phyloP scores from a whole-genome alignment of 2,888 invertebrate species.

The Acholoe squamosa region DNA sequence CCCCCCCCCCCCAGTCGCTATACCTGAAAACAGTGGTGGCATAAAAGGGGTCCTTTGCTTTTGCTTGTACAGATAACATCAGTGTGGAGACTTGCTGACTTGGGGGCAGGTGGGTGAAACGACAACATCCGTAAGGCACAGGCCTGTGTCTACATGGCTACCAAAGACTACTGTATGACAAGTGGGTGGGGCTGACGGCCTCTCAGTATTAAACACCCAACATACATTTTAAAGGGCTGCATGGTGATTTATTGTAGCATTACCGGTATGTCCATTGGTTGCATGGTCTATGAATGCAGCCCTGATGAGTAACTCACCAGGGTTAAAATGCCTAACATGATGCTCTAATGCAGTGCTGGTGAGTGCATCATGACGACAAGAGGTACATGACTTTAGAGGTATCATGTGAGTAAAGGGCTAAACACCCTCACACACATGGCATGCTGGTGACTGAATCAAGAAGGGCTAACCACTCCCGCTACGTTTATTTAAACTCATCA shows the following conservation, averaged over 20 bases:
- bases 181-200: constrained; percentile 11
- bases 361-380: too few relatives aligned
- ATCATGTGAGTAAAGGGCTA: too few relatives aligned
- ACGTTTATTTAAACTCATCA: constrained; percentile 49
- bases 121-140: neutral
- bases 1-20: too few relatives aligned
- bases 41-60: neutral
- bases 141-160: neutral
- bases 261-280: too few relatives aligned
- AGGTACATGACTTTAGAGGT: too few relatives aligned
- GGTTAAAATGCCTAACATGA: too few relatives aligned
- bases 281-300: too few relatives aligned
- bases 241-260: too few relatives aligned
- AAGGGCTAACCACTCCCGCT: neutral
- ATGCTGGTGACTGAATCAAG: too few relatives aligned
- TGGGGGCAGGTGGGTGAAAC: constrained; percentile 6
- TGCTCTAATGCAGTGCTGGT: too few relatives aligned
- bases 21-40: neutral
- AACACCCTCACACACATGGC: constrained; percentile 1
- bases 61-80: constrained; percentile 4
- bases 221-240: too few relatives aligned
- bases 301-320: too few relatives aligned
- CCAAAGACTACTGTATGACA: neutral
- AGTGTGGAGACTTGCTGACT: neutral
- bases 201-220: constrained; percentile 22